phyloP scores from a whole-genome alignment of 2,888 invertebrate genomes.

The Dascillus cervinus region DNA sequence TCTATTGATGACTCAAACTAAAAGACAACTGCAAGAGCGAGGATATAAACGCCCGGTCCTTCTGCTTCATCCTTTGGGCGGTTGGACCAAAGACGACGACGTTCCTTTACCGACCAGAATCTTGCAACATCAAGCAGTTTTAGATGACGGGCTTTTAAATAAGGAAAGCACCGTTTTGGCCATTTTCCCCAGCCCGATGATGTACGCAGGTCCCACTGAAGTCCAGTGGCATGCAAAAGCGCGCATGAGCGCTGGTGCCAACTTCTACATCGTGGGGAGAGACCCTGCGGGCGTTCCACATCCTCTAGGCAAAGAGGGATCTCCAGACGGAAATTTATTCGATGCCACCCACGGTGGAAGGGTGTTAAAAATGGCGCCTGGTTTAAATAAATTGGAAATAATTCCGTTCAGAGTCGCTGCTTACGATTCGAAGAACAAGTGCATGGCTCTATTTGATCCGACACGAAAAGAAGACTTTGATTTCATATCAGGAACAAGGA shows the following conservation, averaged over 20 bases:
- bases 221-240: slow-evolving; percentile 92
- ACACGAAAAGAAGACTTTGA: slow-evolving; percentile 86
- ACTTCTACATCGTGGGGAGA: slow-evolving; percentile 97
- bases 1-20: slow-evolving; percentile 92
- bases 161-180: slow-evolving; percentile 81
- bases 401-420: slow-evolving; percentile 99
- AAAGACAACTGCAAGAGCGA: slow-evolving; percentile 65
- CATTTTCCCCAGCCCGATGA: slow-evolving; percentile 99
- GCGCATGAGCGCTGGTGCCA: slow-evolving; percentile 92
- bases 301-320: slow-evolving; percentile 56
- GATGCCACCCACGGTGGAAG: slow-evolving; percentile 89
- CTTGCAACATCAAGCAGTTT: slow-evolving; percentile 85
- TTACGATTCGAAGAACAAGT: slow-evolving; percentile 75
- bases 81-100: slow-evolving; percentile 99
- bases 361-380: slow-evolving; percentile 92
- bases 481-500: slow-evolving; percentile 94
- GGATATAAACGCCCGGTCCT: slow-evolving; percentile 93
- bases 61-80: slow-evolving; percentile 87
- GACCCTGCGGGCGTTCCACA: slow-evolving; percentile 98
- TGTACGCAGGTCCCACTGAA: slow-evolving; percentile 99
- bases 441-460: slow-evolving; percentile 94
- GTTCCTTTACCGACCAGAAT: slow-evolving; percentile 88
- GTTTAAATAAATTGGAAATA: slow-evolving; percentile 85
- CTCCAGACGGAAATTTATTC: slow-evolving; percentile 76
- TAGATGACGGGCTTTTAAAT: slow-evolving; percentile 79